Conservation (phyloP, 2,888 invertebrate genomes). For the Sesia bembeciformis region DNA sequence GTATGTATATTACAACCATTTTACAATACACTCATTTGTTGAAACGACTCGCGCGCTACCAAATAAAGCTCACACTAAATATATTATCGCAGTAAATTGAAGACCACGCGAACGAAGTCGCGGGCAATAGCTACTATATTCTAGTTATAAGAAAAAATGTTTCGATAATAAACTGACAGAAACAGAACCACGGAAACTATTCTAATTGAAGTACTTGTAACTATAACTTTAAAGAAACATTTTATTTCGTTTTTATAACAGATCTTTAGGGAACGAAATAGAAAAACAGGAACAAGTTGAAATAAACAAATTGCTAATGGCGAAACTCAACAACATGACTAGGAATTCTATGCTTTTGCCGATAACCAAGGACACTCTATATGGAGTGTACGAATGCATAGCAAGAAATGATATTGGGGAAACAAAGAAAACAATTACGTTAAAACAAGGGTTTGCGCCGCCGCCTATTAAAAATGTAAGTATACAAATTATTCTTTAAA, state of each 20-base stretch:
- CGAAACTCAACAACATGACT: conserved; percentile 13
- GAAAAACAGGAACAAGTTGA: conserved; percentile 20
- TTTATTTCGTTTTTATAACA: conserved; percentile 9
- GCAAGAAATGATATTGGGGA: conserved; percentile 37
- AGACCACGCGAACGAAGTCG: too few relatives aligned
- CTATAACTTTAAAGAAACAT: neutral
- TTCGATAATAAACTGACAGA: too few relatives aligned
- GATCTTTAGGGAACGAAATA: conserved; percentile 25
- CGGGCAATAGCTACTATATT: too few relatives aligned
- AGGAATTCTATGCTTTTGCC: conserved; percentile 18
- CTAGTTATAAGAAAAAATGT: too few relatives aligned
- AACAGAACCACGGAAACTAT: too few relatives aligned
- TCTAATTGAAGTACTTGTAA: too few relatives aligned
- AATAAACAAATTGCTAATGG: conserved; percentile 23
- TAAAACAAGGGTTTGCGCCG: conserved; percentile 41
- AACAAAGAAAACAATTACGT: conserved; percentile 27
- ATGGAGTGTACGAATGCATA: conserved; percentile 42
- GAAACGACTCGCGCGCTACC: too few relatives aligned
- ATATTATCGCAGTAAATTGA: too few relatives aligned
- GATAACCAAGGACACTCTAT: conserved; percentile 27
- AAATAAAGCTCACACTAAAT: neutral
- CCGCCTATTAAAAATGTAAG: conserved; percentile 36
- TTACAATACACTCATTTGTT: too few relatives aligned
- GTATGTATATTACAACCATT: too few relatives aligned
- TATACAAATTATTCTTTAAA: conserved; percentile 1